A percentile compares a stretch with the other conserved stretches of the same genome.
Evolutionary conservation across 2,113 vertebrate species (phyloP).

Genomic region (Sitta europaea): DNA sequence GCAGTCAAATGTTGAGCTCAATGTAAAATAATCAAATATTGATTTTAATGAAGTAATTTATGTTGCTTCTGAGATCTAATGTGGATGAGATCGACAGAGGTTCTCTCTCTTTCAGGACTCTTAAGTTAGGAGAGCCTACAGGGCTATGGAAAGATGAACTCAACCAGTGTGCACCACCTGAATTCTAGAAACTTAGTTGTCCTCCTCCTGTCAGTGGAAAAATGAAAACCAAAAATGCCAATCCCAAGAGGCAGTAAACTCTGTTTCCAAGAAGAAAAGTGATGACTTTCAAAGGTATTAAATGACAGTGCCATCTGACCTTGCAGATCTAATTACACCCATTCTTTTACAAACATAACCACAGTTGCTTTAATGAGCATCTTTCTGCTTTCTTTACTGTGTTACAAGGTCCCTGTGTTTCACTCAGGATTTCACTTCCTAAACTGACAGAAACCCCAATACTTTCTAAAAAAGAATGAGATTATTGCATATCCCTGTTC

Average conservation of each 20-base stretch:
- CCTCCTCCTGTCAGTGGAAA: not conserved
- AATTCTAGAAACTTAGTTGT: not conserved
- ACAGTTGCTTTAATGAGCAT: not conserved
- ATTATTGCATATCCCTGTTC: not conserved
- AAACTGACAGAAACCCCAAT: not conserved
- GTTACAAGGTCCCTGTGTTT: not conserved
- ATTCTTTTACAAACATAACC: not conserved
- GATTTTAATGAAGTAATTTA: not conserved
- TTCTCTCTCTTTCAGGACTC: not conserved
- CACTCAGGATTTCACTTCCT: not conserved
- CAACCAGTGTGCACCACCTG: not conserved
- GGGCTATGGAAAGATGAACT: not conserved
- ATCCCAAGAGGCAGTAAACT: not conserved
- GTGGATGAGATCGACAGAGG: not conserved
- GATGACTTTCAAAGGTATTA: not conserved
- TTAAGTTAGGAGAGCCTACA: not conserved
- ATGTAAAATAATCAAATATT: not conserved
- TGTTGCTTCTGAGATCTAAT: not conserved
- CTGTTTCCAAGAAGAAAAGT: not conserved
- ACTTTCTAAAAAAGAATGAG: not conserved
- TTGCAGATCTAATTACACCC: not conserved
- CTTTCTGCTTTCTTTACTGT: not conserved
- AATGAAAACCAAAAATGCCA: not conserved
- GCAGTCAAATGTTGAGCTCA: not conserved
- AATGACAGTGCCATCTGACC: not conserved